Evolutionary conservation across 2,888 invertebrate genomes (phyloP).

Genomic region (Nomada goodeniana): DNA sequence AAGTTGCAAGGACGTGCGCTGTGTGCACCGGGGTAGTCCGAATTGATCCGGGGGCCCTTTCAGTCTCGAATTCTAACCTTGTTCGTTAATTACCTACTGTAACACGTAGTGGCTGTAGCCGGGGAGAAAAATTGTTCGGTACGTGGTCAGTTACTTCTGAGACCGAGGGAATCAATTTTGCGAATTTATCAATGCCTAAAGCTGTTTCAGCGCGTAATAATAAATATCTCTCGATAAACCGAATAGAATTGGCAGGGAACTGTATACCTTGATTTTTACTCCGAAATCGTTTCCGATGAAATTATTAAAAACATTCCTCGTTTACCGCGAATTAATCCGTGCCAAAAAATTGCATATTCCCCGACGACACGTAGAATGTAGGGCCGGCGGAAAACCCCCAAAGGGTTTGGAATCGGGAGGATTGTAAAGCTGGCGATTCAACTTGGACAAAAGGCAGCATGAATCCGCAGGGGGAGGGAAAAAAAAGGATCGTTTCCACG

Average conservation of each 20-base stretch:
- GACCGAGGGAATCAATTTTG: too few relatives aligned
- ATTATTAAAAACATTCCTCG: neutral
- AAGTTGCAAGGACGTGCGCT: constrained; percentile 25
- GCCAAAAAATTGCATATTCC: constrained; percentile 11
- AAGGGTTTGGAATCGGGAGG: neutral
- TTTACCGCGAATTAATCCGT: neutral
- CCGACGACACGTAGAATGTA: neutral
- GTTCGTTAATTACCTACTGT: neutral
- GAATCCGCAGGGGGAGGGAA: neutral
- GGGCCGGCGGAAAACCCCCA: neutral
- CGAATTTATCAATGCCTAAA: too few relatives aligned
- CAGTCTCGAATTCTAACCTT: neutral
- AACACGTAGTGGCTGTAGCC: too few relatives aligned
- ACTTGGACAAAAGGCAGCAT: neutral
- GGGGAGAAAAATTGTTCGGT: too few relatives aligned
- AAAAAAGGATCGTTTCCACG: neutral
- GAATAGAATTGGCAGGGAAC: too few relatives aligned
- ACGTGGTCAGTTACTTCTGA: too few relatives aligned
- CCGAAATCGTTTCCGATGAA: too few relatives aligned
- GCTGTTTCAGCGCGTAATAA: too few relatives aligned
- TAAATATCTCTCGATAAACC: too few relatives aligned
- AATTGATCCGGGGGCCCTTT: neutral
- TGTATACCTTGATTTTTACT: too few relatives aligned
- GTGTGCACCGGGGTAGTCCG: neutral
- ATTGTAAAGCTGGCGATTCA: neutral